Percentiles rank a stretch among this genome's conserved stretches.
phyloP scores from a whole-genome alignment of 1,140 invertebrate species.

The Cydia splendana region DNA sequence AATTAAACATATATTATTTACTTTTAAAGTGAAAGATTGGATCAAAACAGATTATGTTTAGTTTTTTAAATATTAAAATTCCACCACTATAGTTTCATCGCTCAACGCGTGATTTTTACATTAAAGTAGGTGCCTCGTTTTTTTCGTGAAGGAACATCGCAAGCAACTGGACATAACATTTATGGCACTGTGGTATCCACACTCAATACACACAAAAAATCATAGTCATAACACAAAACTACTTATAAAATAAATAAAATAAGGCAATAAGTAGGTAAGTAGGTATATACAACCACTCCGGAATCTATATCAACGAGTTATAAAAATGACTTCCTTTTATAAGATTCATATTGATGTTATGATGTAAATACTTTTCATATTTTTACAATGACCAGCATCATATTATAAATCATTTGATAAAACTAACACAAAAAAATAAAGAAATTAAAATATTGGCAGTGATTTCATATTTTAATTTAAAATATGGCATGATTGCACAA shows the following conservation, averaged over 20 bases:
- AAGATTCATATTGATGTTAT: background rate
- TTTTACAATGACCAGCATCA: conserved; percentile 19
- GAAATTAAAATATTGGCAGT: conserved; percentile 7
- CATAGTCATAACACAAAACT: conserved; percentile 54
- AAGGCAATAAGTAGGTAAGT: too few relatives aligned
- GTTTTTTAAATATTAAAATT: too few relatives aligned
- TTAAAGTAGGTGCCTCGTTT: too few relatives aligned
- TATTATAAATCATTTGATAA: conserved; percentile 9
- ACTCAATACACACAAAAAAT: conserved; percentile 50
- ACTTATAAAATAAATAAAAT: conserved; percentile 33
- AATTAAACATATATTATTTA: too few relatives aligned
- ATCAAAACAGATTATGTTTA: too few relatives aligned
- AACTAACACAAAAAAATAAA: background rate
- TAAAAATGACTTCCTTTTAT: background rate
- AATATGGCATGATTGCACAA: background rate
- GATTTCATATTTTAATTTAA: background rate
- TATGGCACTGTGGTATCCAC: conserved; percentile 56
- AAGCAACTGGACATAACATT: conserved; percentile 15
- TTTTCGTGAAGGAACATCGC: background rate
- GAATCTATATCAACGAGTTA: conserved; percentile 40
- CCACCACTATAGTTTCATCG: too few relatives aligned
- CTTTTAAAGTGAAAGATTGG: too few relatives aligned
- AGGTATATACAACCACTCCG: conserved; percentile 31
- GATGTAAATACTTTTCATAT: background rate
- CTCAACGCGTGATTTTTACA: too few relatives aligned